phyloP scores from a whole-genome alignment of 2,113 vertebrate genomes.

The Albula goreensis region DNA sequence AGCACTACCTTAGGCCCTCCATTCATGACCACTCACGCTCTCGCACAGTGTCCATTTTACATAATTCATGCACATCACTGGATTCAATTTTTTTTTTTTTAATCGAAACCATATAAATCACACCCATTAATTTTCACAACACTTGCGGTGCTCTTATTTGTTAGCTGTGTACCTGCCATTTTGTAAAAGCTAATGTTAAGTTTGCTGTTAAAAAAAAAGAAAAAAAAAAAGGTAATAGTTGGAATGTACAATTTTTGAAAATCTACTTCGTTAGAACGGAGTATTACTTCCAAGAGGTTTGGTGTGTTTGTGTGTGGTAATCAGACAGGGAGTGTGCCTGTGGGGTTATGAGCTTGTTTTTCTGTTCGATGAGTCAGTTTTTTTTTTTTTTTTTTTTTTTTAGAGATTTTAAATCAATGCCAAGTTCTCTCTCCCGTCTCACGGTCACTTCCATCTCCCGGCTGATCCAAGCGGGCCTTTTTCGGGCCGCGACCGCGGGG shows the following conservation, averaged over 20 bases:
- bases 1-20: neutral
- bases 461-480: neutral
- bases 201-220: neutral
- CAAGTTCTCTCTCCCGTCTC: neutral
- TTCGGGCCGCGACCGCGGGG: neutral
- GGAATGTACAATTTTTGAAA: conserved; percentile 2
- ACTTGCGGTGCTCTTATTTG: neutral
- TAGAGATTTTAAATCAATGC: neutral
- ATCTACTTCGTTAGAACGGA: neutral
- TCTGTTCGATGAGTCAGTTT: neutral
- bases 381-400: neutral
- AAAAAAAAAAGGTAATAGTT: neutral
- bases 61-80: neutral
- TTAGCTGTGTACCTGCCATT: conserved; percentile 1
- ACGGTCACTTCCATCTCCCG: neutral
- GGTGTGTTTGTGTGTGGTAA: neutral
- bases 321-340: neutral
- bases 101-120: neutral
- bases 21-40: neutral
- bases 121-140: neutral
- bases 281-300: neutral
- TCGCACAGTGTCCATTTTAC: neutral
- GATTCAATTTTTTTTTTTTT: neutral
- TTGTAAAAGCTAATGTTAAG: conserved; percentile 6
- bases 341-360: neutral